Evolutionary conservation across 2,888 invertebrate species (phyloP), one percentile per base, ranked within the genome.

Genomic region (Cryptus armator): DNA sequence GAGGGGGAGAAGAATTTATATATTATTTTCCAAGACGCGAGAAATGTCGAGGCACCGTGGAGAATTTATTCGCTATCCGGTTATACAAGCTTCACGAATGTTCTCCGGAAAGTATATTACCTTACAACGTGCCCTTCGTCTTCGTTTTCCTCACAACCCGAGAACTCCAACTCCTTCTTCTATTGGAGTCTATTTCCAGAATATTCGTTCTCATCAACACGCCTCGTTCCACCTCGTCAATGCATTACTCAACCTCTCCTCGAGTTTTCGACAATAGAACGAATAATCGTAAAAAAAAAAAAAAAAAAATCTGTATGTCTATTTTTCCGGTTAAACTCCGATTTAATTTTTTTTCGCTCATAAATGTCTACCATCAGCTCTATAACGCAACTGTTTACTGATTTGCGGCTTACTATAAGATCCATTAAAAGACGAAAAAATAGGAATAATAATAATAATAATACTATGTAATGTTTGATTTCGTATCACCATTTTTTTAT

Each of bases 181-280:
- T 59, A 44, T 71, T 48, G 53, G 29, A 37, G 12, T 79, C 83
- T 84, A 84, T 84, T 84, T 84, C 70, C 24, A 84, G 80, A 80
- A 19, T 59, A 5, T 19, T 66, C 43, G 43, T 16, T 24, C 59
- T 14, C 62, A 32, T 62, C 62, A 2, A 79, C 51, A 44, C 83
- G 53, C 12, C 62, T 70, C 46, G 37, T 53, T 5, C 56, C 19
- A 56, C 56, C 56, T 48, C 43, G 67, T 74, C 67, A 29, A 68
- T 83, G 66, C 48, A 24, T 79, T 83, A 74, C 62, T 75, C 71
- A 77, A 67, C 29, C 56, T 59, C 16, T n/a, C 64, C 59, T 81
- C 43, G 19, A 10, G 16, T 37, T 51, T 32, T 32, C 70, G 51
- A 70, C 51, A 16, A 51, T 32, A 46, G 16, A 46, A 24, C 48